phyloP scores from a whole-genome alignment of 2,113 vertebrate species.

The Melanerpes aurifrons region DNA sequence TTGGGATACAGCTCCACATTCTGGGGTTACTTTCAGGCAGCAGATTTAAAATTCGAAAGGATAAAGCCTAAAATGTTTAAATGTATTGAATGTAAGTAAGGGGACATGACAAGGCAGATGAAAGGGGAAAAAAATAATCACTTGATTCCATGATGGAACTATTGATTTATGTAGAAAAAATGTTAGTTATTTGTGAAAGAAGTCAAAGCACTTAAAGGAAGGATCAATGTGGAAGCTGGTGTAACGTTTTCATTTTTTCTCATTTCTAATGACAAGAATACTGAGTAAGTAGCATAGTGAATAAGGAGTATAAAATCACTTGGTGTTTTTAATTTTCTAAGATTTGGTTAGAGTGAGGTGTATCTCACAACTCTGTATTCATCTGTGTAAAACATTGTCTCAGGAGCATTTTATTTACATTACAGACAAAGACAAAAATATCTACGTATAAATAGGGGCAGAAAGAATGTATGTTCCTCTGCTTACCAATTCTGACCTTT shows the following conservation, averaged over 20 bases:
- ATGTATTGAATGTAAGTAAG: neutral
- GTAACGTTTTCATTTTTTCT: neutral
- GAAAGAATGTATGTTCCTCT: constrained; percentile 11
- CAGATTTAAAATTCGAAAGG: neutral
- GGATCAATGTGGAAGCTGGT: neutral
- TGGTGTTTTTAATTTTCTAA: neutral
- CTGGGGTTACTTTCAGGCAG: neutral
- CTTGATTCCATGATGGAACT: neutral
- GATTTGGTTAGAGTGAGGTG: neutral
- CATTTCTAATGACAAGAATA: neutral
- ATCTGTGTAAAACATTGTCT: neutral
- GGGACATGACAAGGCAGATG: neutral
- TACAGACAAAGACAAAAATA: neutral
- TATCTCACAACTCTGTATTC: neutral
- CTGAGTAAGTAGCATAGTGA: neutral
- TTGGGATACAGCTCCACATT: neutral
- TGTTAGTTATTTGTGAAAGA: neutral
- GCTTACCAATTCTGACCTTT: constrained; percentile 65
- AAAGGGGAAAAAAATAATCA: neutral
- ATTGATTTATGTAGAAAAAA: neutral
- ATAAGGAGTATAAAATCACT: neutral
- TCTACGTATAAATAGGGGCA: neutral
- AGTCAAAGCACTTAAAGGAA: neutral
- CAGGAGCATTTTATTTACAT: neutral
- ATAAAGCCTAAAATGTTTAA: neutral